Conservation (phyloP, 2,888 invertebrate species). For the Drosophila parthenogenetica region DNA sequence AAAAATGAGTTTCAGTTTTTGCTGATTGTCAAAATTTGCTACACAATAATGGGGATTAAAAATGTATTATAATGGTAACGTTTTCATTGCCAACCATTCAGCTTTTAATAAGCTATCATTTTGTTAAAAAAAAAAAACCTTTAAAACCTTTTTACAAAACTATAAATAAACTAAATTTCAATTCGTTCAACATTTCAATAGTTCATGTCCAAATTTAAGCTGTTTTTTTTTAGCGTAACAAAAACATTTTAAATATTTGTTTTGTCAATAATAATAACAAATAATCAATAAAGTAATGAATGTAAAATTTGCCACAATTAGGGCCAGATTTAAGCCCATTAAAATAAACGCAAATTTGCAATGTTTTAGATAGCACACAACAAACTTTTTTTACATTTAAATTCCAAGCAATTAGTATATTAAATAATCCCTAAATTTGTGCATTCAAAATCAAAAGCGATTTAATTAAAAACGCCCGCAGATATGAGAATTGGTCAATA, state of each 20-base stretch:
- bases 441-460: constrained; percentile 24
- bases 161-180: no score
- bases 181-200: neutral
- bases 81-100: neutral
- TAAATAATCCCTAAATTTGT: constrained; percentile 27
- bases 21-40: no score
- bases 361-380: neutral
- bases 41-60: neutral
- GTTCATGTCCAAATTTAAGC: neutral
- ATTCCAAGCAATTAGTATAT: constrained; percentile 38
- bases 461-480: constrained; percentile 50
- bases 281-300: constrained; percentile 1
- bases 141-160: neutral
- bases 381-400: neutral
- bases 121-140: neutral
- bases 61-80: neutral
- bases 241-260: constrained; percentile 2
- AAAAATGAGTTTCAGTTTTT: no score
- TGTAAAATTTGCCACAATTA: neutral
- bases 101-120: neutral
- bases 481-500: constrained; percentile 27
- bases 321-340: constrained; percentile 3
- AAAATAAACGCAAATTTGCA: constrained; percentile 17
- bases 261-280: constrained; percentile 5
- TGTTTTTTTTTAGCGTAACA: neutral